A percentile compares a stretch with the other conserved stretches of the same genome.
phyloP scores from a whole-genome alignment of 2,113 vertebrate genomes.

The Scalopus aquaticus region DNA sequence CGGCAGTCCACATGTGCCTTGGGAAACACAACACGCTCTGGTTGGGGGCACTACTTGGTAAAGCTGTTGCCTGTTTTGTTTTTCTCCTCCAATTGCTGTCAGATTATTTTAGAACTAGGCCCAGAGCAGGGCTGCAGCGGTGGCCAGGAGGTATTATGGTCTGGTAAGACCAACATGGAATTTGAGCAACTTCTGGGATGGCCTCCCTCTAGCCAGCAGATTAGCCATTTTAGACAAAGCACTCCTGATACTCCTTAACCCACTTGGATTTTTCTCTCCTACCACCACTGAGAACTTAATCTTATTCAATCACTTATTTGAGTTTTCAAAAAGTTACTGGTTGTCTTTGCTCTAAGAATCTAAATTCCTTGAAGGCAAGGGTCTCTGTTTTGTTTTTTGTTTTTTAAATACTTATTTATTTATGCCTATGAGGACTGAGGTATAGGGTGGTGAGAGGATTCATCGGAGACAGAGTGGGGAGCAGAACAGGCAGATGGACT shows the following conservation, averaged over 20 bases:
- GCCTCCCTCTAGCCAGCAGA: background rate
- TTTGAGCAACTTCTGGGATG: background rate
- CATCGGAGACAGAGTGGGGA: too few species aligned
- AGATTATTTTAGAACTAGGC: background rate
- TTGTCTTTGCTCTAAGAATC: background rate
- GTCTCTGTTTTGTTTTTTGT: background rate
- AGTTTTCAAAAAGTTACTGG: background rate
- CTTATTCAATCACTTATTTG: background rate
- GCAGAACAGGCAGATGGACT: too few species aligned
- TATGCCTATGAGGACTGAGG: too few species aligned
- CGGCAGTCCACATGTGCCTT: background rate
- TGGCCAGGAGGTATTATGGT: background rate
- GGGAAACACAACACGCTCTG: background rate
- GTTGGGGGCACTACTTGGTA: background rate
- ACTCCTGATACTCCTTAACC: background rate
- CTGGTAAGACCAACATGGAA: background rate
- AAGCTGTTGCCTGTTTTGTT: background rate
- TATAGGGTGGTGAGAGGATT: too few species aligned
- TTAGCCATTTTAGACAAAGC: background rate
- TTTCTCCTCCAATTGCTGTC: background rate
- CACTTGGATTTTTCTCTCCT: background rate
- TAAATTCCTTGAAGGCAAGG: background rate
- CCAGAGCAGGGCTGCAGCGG: background rate
- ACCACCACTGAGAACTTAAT: background rate
- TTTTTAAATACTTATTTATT: too few species aligned